Evolutionary conservation across 2,797 vertebrate species (phyloP).

Genomic region (Falco berigora): DNA sequence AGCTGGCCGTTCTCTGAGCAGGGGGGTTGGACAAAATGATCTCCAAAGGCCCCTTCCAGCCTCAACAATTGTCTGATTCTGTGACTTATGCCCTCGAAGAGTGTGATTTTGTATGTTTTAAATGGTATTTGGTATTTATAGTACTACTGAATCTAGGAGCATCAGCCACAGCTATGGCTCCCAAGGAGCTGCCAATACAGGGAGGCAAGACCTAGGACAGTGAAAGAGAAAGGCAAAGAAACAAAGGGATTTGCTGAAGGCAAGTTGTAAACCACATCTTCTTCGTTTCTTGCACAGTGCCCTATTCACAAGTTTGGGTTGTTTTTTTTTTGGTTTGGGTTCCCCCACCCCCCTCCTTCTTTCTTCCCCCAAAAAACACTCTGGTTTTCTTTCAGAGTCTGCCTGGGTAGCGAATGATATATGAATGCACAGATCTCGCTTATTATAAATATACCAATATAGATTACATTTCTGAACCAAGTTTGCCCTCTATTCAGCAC

Average conservation of each 20-base stretch:
- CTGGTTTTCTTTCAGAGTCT: neutral
- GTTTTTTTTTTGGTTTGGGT: too few species aligned
- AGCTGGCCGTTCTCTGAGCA: neutral
- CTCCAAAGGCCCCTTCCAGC: neutral
- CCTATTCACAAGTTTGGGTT: neutral
- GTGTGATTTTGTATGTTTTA: too few species aligned
- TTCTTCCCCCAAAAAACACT: neutral
- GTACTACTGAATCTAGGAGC: neutral
- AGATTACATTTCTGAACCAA: conserved; percentile 22
- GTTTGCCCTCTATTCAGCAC: conserved; percentile 15
- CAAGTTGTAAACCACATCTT: neutral
- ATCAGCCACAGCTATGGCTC: neutral
- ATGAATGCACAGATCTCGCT: neutral
- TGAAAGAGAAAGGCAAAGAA: neutral
- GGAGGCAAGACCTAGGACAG: neutral
- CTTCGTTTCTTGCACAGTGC: neutral
- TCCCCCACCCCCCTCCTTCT: neutral
- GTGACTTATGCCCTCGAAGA: neutral
- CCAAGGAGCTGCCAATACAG: neutral
- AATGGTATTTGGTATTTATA: neutral
- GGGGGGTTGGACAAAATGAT: neutral
- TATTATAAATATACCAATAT: neutral
- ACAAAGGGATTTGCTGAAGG: neutral
- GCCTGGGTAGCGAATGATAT: neutral
- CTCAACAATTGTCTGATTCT: neutral